phyloP scores from a whole-genome alignment of 2,113 vertebrate genomes.

The Odobenus rosmarus region DNA sequence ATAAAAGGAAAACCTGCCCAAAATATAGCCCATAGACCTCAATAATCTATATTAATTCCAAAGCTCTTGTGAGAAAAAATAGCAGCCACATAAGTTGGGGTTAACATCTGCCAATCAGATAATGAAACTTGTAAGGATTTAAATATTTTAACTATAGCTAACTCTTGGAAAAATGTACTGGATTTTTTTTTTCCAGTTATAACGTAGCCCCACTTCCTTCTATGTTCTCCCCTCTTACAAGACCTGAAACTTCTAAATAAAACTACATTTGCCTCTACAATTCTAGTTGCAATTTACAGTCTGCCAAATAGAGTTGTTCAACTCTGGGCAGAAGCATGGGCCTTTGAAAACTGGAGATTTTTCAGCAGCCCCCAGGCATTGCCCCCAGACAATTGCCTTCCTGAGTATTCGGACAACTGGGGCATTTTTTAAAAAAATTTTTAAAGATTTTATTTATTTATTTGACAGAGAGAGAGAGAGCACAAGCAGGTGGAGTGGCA shows the following conservation, averaged over 20 bases:
- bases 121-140: neutral
- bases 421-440: no score
- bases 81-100: neutral
- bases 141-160: conserved; percentile 14
- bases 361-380: neutral
- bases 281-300: neutral
- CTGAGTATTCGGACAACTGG: neutral
- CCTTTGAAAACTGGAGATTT: no score
- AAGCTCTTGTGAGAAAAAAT: neutral
- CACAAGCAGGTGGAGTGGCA: no score
- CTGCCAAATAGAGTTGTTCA: neutral
- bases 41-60: neutral
- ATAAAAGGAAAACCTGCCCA: neutral
- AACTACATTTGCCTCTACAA: neutral
- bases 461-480: no score
- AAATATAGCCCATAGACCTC: neutral
- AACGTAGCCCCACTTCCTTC: neutral
- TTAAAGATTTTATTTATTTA: no score
- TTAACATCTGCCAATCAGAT: neutral
- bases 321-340: neutral
- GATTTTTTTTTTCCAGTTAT: neutral
- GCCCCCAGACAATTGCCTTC: neutral
- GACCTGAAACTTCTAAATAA: neutral
- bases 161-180: neutral
- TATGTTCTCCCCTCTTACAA: neutral